A percentile compares a stretch with the other conserved stretches of the same genome.
Evolutionary conservation across 2,113 vertebrate species (phyloP).

Genomic region (Halichoeres trimaculatus): DNA sequence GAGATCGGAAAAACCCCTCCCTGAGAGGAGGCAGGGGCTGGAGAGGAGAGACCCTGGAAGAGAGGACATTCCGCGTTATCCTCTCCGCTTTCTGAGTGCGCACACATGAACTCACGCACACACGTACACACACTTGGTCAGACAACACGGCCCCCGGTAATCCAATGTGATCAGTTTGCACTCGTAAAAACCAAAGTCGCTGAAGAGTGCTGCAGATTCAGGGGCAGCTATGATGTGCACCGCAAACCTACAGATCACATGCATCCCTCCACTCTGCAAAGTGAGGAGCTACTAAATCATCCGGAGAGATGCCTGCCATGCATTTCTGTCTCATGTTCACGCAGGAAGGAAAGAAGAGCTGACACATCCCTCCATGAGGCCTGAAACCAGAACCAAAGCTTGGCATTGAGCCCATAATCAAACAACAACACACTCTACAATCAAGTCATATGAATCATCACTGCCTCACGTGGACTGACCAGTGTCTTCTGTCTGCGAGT

Average conservation of each 20-base stretch:
- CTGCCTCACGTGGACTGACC: not conserved
- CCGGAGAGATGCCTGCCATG: conserved; percentile 36
- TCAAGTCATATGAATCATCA: conserved; percentile 2
- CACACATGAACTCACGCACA: conserved; percentile 26
- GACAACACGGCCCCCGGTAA: conserved; percentile 36
- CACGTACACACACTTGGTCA: conserved; percentile 29
- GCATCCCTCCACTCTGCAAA: conserved; percentile 46
- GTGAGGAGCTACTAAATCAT: conserved; percentile 58
- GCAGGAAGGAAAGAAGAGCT: conserved; percentile 64
- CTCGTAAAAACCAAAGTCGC: conserved; percentile 52
- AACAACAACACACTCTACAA: conserved; percentile 18
- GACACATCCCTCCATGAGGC: conserved; percentile 50
- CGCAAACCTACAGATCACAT: conserved; percentile 62
- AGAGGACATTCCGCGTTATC: conserved; percentile 73
- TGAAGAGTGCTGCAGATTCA: conserved; percentile 62
- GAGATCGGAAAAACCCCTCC: conserved; percentile 78
- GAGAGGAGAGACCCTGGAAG: conserved; percentile 63
- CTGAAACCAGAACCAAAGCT: conserved; percentile 29
- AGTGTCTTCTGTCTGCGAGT: not conserved
- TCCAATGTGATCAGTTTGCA: conserved; percentile 37
- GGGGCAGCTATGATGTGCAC: conserved; percentile 47
- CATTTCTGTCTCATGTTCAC: conserved; percentile 77
- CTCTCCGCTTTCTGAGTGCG: conserved; percentile 48
- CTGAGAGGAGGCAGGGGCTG: conserved; percentile 61
- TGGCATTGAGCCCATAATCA: not conserved